A percentile compares a stretch with the other conserved stretches of the same genome.
Conservation (phyloP, 2,113 vertebrate species). For the Columba janthina region DNA sequence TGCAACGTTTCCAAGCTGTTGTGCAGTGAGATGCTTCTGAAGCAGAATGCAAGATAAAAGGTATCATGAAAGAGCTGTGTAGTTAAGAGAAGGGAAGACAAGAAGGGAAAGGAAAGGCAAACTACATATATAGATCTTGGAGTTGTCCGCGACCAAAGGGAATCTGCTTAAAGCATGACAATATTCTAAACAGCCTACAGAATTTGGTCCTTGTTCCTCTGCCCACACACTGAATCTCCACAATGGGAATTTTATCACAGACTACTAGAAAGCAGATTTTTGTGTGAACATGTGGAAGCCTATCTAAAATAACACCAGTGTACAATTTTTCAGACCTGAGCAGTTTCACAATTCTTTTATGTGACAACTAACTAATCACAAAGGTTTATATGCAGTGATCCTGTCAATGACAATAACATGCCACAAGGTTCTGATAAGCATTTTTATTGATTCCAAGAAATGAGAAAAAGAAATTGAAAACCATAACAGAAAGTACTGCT, state of each 20-base stretch:
- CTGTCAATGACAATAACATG: background rate
- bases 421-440: background rate
- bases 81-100: background rate
- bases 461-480: background rate
- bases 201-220: background rate
- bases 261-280: background rate
- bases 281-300: background rate
- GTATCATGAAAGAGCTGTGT: no score
- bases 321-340: background rate
- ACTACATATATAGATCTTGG: accelerated
- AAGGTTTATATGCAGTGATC: background rate
- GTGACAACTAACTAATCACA: background rate
- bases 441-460: background rate
- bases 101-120: background rate
- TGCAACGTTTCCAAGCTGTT: background rate
- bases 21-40: background rate
- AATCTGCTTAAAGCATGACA: background rate
- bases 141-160: background rate
- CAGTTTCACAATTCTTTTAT: background rate
- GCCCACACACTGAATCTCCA: background rate
- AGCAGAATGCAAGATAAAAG: background rate
- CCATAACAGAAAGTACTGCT: background rate
- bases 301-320: background rate
- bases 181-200: background rate
- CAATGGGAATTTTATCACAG: background rate